Conservation (phyloP, 1,140 invertebrate species). For the Proales similis region DNA sequence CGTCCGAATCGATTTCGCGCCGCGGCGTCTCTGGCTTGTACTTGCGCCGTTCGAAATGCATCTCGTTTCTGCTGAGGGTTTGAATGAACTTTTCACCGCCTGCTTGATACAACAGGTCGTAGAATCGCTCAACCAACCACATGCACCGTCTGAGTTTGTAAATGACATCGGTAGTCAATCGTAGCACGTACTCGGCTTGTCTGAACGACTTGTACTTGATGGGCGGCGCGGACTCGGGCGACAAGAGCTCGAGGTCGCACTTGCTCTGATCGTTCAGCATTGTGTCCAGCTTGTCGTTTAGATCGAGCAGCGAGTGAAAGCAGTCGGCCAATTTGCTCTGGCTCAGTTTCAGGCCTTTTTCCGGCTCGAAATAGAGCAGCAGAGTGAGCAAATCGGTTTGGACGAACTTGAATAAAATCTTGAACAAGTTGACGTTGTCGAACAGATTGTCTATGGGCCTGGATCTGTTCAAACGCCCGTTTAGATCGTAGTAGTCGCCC, state of each 20-base stretch:
- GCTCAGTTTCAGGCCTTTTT: background rate
- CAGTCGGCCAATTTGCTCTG: too few relatives aligned
- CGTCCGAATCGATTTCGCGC: background rate
- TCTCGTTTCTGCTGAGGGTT: background rate
- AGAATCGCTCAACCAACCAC: background rate
- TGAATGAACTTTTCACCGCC: too few relatives aligned
- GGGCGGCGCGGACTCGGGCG: slow-evolving; percentile 6
- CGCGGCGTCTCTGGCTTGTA: background rate
- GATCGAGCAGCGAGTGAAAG: too few relatives aligned
- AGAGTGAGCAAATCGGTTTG: background rate
- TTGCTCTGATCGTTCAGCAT: background rate
- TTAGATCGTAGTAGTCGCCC: background rate
- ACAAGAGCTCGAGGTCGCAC: background rate
- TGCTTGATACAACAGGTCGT: too few relatives aligned
- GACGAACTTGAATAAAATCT: slow-evolving; percentile 6
- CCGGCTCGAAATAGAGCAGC: background rate
- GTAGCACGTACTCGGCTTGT: slow-evolving; percentile 28
- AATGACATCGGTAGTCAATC: slow-evolving; percentile 1
- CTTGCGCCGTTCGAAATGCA: too few relatives aligned
- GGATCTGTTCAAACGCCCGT: background rate
- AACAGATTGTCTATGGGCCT: background rate
- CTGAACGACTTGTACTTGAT: slow-evolving; percentile 12
- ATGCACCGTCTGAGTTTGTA: slow-evolving; percentile 8
- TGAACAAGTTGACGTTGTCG: background rate
- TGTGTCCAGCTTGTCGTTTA: background rate